Conservation (phyloP, 2,113 vertebrate species). For the rat (Rattus norvegicus) region DNA sequence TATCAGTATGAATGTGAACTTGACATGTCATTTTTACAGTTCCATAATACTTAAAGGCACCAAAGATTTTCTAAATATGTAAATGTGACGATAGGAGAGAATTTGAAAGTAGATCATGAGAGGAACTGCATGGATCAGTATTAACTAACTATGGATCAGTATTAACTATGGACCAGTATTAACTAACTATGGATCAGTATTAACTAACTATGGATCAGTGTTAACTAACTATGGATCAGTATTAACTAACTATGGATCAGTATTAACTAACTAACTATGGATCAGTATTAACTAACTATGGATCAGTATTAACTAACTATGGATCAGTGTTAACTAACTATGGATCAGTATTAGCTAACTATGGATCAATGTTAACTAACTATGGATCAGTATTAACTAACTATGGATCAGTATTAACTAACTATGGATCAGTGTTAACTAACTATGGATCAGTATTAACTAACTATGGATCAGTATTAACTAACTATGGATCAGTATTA, state of each 20-base stretch:
- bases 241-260: not conserved
- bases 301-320: not conserved
- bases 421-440: not conserved
- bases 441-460: not conserved
- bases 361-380: not conserved
- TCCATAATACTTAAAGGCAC: not conserved
- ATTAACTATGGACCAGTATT: not conserved
- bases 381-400: not conserved
- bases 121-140: not conserved
- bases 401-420: not conserved
- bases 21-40: not conserved
- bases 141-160: not conserved
- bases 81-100: not conserved
- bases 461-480: not conserved
- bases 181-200: not conserved
- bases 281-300: not conserved
- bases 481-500: not conserved
- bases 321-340: not conserved
- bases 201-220: not conserved
- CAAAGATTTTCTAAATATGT: not conserved
- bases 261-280: not conserved
- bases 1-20: not conserved
- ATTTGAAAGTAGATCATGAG: not conserved
- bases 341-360: not conserved
- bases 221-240: not conserved